These are phyloP conservation scores for Empidonax alnorum DNA, from an alignment of 2,113 vertebrate genomes.

Conservation along the genomic window DNA sequence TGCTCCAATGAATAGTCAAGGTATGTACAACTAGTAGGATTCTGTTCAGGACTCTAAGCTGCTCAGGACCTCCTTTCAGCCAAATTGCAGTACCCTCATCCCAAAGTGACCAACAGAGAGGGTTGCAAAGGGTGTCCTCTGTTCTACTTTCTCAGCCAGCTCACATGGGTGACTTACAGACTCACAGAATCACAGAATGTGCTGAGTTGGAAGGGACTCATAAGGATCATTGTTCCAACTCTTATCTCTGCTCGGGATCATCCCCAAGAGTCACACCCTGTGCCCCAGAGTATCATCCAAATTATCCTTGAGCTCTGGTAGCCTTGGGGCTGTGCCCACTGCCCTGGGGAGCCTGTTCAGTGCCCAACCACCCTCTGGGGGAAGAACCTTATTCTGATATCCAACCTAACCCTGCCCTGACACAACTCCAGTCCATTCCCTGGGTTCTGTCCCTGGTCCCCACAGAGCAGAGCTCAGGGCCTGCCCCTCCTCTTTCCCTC, in stretches of 20 bases:
- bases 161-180: not conserved
- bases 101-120: not conserved
- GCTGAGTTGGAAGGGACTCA: not conserved
- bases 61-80: not conserved
- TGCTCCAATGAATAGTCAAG: not conserved
- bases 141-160: not conserved
- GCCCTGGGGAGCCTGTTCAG: not conserved
- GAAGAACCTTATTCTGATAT: not conserved
- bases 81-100: not conserved
- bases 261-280: not conserved
- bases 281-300: not conserved
- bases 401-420: not conserved
- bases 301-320: not conserved
- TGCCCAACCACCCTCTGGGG: not conserved
- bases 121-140: not conserved
- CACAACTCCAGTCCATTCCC: not conserved
- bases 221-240: not conserved
- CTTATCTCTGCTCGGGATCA: not conserved
- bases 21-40: not conserved
- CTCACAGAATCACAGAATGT: not conserved
- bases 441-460: not conserved
- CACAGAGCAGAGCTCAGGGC: not conserved
- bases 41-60: not conserved
- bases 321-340: not conserved
- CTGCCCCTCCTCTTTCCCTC: not conserved